Percentiles rank a stretch among this genome's conserved stretches.
Evolutionary conservation across 2,888 invertebrate genomes (phyloP).

Genomic region (Stenichneumon culpator): DNA sequence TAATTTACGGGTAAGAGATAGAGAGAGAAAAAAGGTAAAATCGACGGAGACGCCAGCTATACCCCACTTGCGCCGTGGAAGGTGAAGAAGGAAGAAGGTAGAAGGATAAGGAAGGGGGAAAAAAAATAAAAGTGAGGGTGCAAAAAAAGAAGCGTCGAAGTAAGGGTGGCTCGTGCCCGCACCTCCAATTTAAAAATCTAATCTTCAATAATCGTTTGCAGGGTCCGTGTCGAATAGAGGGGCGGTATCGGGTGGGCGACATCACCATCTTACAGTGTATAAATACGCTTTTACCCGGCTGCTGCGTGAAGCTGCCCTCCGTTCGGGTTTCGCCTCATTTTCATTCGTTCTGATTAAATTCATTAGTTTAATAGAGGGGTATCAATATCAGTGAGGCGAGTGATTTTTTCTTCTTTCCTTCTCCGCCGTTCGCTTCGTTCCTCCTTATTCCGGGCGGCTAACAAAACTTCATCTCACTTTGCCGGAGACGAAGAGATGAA

Average conservation of each 20-base stretch:
- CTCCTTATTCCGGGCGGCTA: constrained; percentile 43
- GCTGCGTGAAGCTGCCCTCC: constrained; percentile 64
- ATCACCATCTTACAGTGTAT: constrained; percentile 65
- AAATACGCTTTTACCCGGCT: constrained; percentile 76
- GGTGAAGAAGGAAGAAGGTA: constrained; percentile 45
- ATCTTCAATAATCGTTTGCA: constrained; percentile 84
- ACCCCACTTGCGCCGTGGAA: constrained; percentile 14
- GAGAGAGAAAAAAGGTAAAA: constrained; percentile 33
- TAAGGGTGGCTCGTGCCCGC: constrained; percentile 72
- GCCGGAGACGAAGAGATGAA: constrained; percentile 35
- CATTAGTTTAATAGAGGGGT: constrained; percentile 84
- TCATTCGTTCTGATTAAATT: constrained; percentile 84
- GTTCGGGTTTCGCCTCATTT: constrained; percentile 76
- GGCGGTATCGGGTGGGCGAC: constrained; percentile 28
- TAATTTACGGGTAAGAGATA: constrained; percentile 77
- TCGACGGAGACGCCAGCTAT: constrained; percentile 46
- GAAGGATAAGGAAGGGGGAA: neutral
- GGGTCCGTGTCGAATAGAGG: constrained; percentile 71
- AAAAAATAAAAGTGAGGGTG: constrained; percentile 57
- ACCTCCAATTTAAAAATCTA: constrained; percentile 85
- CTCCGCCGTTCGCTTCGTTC: constrained; percentile 52
- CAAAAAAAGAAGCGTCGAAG: constrained; percentile 65
- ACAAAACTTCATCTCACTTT: constrained; percentile 64
- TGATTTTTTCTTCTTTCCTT: constrained; percentile 76
- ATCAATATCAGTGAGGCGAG: constrained; percentile 83